Evolutionary conservation across 2,113 vertebrate genomes (phyloP).

Genomic region (Mastomys natalensis): DNA sequence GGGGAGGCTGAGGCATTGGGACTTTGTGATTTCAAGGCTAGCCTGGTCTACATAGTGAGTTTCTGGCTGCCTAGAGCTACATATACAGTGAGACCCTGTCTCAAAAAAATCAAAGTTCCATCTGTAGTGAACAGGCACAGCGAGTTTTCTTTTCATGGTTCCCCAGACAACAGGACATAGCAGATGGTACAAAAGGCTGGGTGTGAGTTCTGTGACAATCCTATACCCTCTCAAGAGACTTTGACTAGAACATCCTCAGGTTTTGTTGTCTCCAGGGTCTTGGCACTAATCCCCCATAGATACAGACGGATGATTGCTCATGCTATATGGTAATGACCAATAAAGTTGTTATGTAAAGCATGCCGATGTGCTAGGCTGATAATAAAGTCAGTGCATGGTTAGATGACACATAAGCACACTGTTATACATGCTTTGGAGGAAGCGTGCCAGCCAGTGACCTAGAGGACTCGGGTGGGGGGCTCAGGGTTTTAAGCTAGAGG

Average conservation of each 20-base stretch:
- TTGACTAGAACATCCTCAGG: neutral
- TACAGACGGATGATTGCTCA: neutral
- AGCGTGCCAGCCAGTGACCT: neutral
- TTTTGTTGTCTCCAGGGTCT: neutral
- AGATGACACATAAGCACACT: neutral
- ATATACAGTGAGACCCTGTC: neutral
- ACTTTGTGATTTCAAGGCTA: neutral
- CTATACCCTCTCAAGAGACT: neutral
- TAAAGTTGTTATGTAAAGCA: neutral
- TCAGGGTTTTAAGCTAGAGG: no score
- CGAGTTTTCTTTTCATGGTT: neutral
- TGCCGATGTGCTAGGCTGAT: neutral
- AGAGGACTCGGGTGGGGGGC: accelerated
- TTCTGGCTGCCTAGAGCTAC: neutral
- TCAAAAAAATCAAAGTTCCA: neutral
- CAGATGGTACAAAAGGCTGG: neutral
- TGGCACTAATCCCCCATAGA: neutral
- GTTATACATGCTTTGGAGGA: neutral
- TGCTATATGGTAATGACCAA: neutral
- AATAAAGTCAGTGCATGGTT: neutral
- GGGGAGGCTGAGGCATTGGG: neutral
- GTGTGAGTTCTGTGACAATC: neutral
- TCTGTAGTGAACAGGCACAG: neutral
- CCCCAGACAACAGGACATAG: neutral
- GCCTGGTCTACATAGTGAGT: neutral